Percentiles rank a stretch among this genome's conserved stretches.
Conservation (phyloP, 2,113 vertebrate genomes). For the Gobius niger region DNA sequence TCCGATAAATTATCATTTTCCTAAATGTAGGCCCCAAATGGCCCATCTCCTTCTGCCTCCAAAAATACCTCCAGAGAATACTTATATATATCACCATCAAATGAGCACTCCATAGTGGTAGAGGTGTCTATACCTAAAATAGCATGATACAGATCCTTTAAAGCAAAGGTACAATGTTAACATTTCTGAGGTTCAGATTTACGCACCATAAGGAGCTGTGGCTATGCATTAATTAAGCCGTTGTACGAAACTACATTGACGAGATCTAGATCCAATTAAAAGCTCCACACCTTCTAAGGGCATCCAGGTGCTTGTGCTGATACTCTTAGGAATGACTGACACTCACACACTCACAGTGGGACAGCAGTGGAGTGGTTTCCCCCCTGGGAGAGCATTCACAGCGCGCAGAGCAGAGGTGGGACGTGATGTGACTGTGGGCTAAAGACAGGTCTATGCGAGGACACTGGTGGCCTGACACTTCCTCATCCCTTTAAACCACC, state of each 20-base stretch:
- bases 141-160: too few species aligned
- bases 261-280: constrained; percentile 46
- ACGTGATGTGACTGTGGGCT: constrained; percentile 39
- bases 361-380: not conserved
- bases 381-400: constrained; percentile 13
- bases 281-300: constrained; percentile 29
- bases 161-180: too few species aligned
- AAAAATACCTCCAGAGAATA: too few species aligned
- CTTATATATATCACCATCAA: too few species aligned
- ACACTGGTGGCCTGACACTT: constrained; percentile 38
- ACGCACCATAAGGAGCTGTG: not conserved
- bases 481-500: constrained; percentile 39
- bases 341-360: constrained; percentile 1
- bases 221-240: constrained; percentile 20
- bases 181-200: too few species aligned
- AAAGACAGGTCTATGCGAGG: constrained; percentile 30
- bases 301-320: constrained; percentile 9
- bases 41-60: too few species aligned
- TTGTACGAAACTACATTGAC: not conserved
- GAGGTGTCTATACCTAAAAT: too few species aligned
- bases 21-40: too few species aligned
- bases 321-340: constrained; percentile 8
- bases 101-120: too few species aligned
- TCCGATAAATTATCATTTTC: too few species aligned
- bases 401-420: constrained; percentile 16